Base-by-base conservation (phyloP, 2,888 invertebrate genomes). In the Geotrupes spiniger region DNA sequence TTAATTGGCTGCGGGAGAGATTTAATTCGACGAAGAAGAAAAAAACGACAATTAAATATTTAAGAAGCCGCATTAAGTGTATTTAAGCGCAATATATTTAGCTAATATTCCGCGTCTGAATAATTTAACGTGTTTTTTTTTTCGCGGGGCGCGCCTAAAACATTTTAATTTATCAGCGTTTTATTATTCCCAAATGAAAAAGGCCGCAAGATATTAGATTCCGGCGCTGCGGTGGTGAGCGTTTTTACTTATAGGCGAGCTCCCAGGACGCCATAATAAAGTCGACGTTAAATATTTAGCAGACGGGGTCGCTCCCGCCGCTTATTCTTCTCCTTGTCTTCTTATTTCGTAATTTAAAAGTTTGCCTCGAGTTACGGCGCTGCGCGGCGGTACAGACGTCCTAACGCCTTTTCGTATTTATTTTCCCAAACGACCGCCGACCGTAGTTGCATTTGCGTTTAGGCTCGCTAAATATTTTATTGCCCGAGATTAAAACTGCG, bases 271-370 rank as follows among this genome's bases (percentile, higher is more conserved):
- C 59, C 54, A 58, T 66, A 65, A 66, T 66, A 66, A 65, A 68
- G 64, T 62, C 63, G 61, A 63, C 60, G 64, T 65, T 65, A 66
- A 65, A 65, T 66, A 65, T 66, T 67, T 66, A 67, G 60, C 63
- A 59, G 63, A 58, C 59, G 45, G 57, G 63, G 60, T 58, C 60
- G 58, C 49, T 58, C 60, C 59, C 58, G 60, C 62, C 36, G 36
- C 43, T 43, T 46, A 38, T 49, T 62, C 56, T 56, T 54, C 52
- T 53, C 52, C 49, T 52, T 49, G 50, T 62, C 61, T 57, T 65
- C 63, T 65, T 67, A 64, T 66, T 65, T 65, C 61, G 64, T 65
- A 65, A 66, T 68, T 68, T 66, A 65, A 68, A 68, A 68, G 64
- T 68, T 68, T 56, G 63, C 66, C 63, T 57, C 61, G 63, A 63